A percentile compares a stretch with the other conserved stretches of the same genome.
Conservation (phyloP, 1,140 invertebrate genomes). For the Limonius californicus region DNA sequence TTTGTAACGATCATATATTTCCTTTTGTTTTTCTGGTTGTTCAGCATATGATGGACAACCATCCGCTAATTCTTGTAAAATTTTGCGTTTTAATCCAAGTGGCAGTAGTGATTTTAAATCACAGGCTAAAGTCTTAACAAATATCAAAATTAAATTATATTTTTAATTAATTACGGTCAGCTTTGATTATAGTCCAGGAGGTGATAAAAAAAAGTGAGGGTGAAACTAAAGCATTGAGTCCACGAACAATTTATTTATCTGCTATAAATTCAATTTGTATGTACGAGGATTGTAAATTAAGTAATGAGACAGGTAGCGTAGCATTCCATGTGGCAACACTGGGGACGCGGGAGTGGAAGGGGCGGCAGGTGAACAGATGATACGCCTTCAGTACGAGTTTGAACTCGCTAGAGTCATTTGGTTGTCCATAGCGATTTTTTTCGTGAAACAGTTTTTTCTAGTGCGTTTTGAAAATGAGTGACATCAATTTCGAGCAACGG, state of each 20-base stretch:
- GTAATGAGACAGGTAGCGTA: too few species aligned
- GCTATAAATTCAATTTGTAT: background rate
- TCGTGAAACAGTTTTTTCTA: too few species aligned
- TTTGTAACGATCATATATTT: conserved; percentile 80
- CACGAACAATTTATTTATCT: background rate
- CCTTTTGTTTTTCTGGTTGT: conserved; percentile 65
- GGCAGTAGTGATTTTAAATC: conserved; percentile 81
- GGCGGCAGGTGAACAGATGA: too few species aligned
- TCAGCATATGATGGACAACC: conserved; percentile 71
- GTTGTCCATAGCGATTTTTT: too few species aligned
- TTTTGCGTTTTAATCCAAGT: conserved; percentile 76
- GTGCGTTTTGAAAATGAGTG: too few species aligned
- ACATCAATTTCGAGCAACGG: too few species aligned
- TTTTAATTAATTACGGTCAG: too few species aligned
- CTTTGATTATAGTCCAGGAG: background rate
- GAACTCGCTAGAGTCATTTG: too few species aligned
- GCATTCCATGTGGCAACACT: too few species aligned
- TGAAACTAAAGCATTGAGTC: background rate
- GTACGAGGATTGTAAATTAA: too few species aligned
- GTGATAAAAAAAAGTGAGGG: background rate
- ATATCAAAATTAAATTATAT: conserved; percentile 37
- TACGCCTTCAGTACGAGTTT: too few species aligned
- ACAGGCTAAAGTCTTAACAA: conserved; percentile 70
- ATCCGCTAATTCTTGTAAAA: conserved; percentile 71
- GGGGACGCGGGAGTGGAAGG: too few species aligned